phyloP scores from a whole-genome alignment of 1,140 invertebrate genomes.

The Thalassaphorura encarpata region DNA sequence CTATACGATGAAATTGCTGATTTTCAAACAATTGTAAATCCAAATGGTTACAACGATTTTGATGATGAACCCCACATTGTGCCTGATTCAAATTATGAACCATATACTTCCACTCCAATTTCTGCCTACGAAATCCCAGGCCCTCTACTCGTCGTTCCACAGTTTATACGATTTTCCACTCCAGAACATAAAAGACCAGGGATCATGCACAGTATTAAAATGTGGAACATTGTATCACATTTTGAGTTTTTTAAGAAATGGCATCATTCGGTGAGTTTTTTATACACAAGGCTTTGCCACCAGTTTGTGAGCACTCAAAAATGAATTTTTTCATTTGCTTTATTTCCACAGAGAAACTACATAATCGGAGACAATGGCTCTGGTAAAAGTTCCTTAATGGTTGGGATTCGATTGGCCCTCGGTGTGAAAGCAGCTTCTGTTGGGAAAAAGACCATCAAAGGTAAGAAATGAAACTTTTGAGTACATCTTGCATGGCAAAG shows the following conservation, averaged over 20 bases:
- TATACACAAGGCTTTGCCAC: not conserved
- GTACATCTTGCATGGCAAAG: slow-evolving; percentile 38
- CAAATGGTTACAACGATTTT: no score
- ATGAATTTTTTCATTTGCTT: not conserved
- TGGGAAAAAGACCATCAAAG: no score
- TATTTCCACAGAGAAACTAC: slow-evolving; percentile 55
- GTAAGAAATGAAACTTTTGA: slow-evolving; percentile 62
- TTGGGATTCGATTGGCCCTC: slow-evolving; percentile 72
- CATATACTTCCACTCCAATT: no score
- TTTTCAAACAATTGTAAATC: no score
- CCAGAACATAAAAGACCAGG: not conserved
- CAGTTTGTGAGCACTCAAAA: not conserved
- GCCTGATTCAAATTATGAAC: no score
- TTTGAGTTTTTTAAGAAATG: not conserved
- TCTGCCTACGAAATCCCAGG: no score
- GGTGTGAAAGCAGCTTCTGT: slow-evolving; percentile 62
- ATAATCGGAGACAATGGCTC: slow-evolving; percentile 85
- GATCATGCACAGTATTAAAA: not conserved
- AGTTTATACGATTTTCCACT: no score
- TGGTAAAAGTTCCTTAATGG: slow-evolving; percentile 89
- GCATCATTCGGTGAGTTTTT: not conserved
- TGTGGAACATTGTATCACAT: not conserved
- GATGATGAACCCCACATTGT: no score
- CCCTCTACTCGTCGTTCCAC: no score
- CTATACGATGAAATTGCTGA: no score